A percentile compares a stretch with the other conserved stretches of the same genome.
phyloP scores from a whole-genome alignment of 2,797 vertebrate genomes.

The Gymnocypris eckloni region DNA sequence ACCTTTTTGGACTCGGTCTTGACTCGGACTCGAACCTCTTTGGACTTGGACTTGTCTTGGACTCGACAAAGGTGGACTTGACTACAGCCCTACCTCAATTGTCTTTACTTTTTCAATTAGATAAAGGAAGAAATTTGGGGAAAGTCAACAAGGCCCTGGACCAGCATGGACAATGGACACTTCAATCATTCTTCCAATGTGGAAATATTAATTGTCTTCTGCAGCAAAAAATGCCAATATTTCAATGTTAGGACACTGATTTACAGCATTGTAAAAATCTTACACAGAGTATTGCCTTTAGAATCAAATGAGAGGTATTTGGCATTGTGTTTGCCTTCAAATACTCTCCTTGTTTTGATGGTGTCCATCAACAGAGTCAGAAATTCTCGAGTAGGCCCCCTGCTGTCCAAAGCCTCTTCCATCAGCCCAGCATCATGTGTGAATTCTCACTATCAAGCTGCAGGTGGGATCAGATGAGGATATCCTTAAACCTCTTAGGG shows the following conservation, averaged over 20 bases:
- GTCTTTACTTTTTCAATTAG: slow-evolving; percentile 13
- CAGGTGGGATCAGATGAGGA: slow-evolving; percentile 3
- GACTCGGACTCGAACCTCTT: too few species aligned
- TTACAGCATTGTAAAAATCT: background rate
- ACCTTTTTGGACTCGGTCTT: too few species aligned
- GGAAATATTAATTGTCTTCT: slow-evolving; percentile 6
- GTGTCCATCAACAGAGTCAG: slow-evolving; percentile 22
- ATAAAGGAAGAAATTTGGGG: slow-evolving; percentile 5
- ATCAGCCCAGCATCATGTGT: slow-evolving; percentile 11
- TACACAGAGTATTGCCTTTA: slow-evolving; percentile 1
- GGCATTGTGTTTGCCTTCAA: slow-evolving; percentile 27
- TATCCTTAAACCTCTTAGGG: background rate
- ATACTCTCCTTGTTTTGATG: slow-evolving; percentile 15
- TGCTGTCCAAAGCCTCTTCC: slow-evolving; percentile 10
- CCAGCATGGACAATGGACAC: slow-evolving; percentile 27
- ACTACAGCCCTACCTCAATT: background rate
- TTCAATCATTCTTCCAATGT: slow-evolving; percentile 17
- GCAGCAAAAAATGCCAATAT: slow-evolving; percentile 18
- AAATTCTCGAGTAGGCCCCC: slow-evolving; percentile 20
- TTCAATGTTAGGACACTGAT: slow-evolving; percentile 3
- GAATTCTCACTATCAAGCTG: slow-evolving; percentile 21
- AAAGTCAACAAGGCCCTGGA: slow-evolving; percentile 23
- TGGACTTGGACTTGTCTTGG: too few species aligned
- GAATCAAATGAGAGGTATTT: slow-evolving; percentile 9
- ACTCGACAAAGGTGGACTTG: too few species aligned